Evolutionary conservation across 2,797 vertebrate species (phyloP), one percentile per base, ranked within the genome.

Genomic region (Syngnathus acus): DNA sequence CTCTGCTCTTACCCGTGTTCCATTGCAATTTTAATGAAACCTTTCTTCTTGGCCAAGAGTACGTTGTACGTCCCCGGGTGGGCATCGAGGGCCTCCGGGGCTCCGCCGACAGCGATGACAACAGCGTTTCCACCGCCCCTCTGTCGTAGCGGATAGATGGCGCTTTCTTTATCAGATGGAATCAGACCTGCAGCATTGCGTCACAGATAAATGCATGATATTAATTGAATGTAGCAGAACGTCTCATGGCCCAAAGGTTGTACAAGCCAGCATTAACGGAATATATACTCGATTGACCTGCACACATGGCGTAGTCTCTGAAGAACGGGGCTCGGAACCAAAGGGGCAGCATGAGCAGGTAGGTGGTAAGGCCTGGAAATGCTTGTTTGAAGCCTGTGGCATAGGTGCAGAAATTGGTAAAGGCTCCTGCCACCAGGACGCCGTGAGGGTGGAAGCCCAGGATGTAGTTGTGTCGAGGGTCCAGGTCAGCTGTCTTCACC

Each of bases 401-500:
- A 8, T 92, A 89, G 0, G 92, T 93, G 83, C 95, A 97, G 87
- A 99, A 94, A 81, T 94, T 97, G 65, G 89, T 62, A 13, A 98
- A 98, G 65, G 92, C 94, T 51, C 97, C 95, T 0, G 87, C 80
- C 5, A 93, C 93, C 86, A 99, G 83, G 42, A 99, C 83, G 0
- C 97, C 95, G 0, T 98, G 97, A 0, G 97, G 97, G 62, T 99
- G 96, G 79, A 95, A 95, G 40, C 92, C 96, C 0, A 97, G 38
- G 4, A 99, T 4, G 53, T 99, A 99, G 84, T 99, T 98, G 70
- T 89, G 79, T 58, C 75, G 84, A 1, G 95, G 92, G 73, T 98
- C 93, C 79, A 98, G 77, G 10, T 98, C 93, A 0, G 76, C 92
- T 0, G 95, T 99, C 89, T 99, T 98, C 72, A 96, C 75, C 83